A percentile compares a stretch with the other conserved stretches of the same genome.
Conservation (phyloP, 1,140 invertebrate species). For the Hycleus phaleratus region DNA sequence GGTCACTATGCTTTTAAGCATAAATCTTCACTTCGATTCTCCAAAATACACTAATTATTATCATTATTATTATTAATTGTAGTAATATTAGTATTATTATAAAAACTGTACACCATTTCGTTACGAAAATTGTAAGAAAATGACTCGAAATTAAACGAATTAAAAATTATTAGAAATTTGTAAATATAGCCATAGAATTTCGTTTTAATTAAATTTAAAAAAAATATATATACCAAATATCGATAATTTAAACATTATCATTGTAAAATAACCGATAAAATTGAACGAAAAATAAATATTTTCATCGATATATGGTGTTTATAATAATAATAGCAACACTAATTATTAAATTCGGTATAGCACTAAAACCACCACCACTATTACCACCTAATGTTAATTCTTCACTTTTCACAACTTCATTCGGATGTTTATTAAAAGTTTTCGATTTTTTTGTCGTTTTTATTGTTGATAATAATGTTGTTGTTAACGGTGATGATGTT, state of each 20-base stretch:
- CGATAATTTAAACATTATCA: too few relatives aligned
- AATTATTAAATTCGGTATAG: conserved; percentile 4
- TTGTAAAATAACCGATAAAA: not conserved
- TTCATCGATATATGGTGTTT: conserved; percentile 32
- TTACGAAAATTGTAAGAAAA: conserved; percentile 16
- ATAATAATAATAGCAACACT: conserved; percentile 22
- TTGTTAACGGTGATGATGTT: conserved; percentile 29
- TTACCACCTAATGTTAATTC: conserved; percentile 56
- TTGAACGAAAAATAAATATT: conserved; percentile 3
- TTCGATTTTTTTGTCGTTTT: conserved; percentile 46
- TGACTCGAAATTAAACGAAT: not conserved
- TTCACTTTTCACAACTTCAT: conserved; percentile 88
- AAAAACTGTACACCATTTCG: conserved; percentile 34
- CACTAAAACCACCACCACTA: not conserved
- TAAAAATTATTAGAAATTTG: conserved; percentile 2
- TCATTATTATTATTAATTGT: conserved; percentile 23
- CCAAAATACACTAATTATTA: not conserved
- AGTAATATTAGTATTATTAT: conserved; percentile 29
- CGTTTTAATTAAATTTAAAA: not conserved
- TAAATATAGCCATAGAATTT: not conserved
- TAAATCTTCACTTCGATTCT: conserved; percentile 4
- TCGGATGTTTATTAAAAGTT: conserved; percentile 75
- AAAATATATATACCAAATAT: too few relatives aligned
- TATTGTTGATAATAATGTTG: conserved; percentile 30
- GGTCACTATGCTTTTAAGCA: conserved; percentile 33